A percentile compares a stretch with the other conserved stretches of the same genome.
These are phyloP conservation scores for Hipposideros larvatus DNA, from an alignment of 2,797 vertebrate species.

Conservation along the genomic window DNA sequence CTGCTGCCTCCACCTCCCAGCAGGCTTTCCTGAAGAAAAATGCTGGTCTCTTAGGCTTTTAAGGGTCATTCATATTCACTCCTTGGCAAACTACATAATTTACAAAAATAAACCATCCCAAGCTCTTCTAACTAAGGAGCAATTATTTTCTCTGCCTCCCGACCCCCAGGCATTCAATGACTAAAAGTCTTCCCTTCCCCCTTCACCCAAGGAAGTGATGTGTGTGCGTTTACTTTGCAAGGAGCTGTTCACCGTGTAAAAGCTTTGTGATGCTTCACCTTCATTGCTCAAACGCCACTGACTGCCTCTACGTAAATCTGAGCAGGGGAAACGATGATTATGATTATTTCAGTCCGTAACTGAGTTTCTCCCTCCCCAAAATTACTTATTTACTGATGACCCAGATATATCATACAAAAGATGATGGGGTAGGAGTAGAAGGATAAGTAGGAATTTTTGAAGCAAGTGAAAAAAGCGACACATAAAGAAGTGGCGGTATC, in stretches of 20 bases:
- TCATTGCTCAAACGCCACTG: neutral
- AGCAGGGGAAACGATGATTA: neutral
- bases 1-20: neutral
- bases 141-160: constrained; percentile 4
- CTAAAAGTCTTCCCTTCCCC: neutral
- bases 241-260: neutral
- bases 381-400: neutral
- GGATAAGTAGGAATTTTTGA: neutral
- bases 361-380: neutral
- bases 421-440: neutral
- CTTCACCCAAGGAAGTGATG: neutral
- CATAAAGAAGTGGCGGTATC: neutral
- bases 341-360: neutral
- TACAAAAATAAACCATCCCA: constrained; percentile 14
- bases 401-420: neutral
- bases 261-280: neutral
- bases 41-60: neutral
- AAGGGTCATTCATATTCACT: neutral
- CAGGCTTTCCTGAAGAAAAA: neutral
- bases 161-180: neutral
- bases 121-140: neutral
- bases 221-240: neutral
- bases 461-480: neutral
- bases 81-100: neutral
- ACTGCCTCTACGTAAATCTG: neutral